phyloP scores from a whole-genome alignment of 2,797 vertebrate species.

The Aeoliscus strigatus region DNA sequence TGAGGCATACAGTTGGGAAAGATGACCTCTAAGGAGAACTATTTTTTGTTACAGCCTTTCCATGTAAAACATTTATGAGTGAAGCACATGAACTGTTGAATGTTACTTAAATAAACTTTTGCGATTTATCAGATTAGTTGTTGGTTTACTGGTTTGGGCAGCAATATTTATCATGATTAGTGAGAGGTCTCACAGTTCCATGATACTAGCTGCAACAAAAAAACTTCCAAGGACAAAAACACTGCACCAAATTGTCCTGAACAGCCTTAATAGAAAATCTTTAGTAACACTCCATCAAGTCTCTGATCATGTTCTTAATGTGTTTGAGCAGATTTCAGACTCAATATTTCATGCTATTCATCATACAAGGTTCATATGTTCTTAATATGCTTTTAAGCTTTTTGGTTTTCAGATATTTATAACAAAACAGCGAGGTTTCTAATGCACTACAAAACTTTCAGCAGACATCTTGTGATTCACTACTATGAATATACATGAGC shows the following conservation, averaged over 20 bases:
- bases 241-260: neutral
- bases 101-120: no score
- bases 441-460: no score
- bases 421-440: no score
- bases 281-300: neutral
- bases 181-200: neutral
- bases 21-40: neutral
- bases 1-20: neutral
- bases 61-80: neutral
- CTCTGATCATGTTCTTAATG: no score
- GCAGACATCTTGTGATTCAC: neutral
- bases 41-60: neutral
- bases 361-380: no score
- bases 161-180: conserved; percentile 3
- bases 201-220: neutral
- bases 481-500: neutral
- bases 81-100: neutral
- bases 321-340: no score
- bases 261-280: neutral
- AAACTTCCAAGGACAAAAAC: neutral
- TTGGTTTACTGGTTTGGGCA: neutral
- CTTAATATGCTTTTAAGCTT: no score
- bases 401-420: neutral
- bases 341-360: no score
- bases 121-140: neutral